These are phyloP conservation scores for Lepidonotus clava DNA, from an alignment of 2,888 invertebrate species.

Conservation along the genomic window DNA sequence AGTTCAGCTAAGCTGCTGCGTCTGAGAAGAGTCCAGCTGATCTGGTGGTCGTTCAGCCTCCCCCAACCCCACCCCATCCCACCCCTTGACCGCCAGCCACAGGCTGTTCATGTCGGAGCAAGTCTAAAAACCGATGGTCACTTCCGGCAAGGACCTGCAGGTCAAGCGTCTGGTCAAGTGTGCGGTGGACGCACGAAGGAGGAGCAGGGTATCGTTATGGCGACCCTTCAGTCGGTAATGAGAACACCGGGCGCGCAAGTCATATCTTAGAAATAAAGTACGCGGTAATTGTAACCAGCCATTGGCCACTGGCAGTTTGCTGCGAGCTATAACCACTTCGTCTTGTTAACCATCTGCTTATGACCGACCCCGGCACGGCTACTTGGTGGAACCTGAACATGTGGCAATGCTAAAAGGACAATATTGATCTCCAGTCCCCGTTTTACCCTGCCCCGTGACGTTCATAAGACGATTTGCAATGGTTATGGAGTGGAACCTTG, in stretches of 20 bases:
- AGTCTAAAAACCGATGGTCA: not conserved
- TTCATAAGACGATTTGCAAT: constrained; percentile 47
- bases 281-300: too few species aligned
- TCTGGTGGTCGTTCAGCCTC: too few species aligned
- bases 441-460: not conserved
- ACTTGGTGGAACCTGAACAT: too few species aligned
- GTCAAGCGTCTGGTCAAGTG: constrained; percentile 1
- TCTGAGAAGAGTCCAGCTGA: too few species aligned
- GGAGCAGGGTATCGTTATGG: not conserved
- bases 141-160: not conserved
- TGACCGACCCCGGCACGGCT: too few species aligned
- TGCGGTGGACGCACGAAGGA: too few species aligned
- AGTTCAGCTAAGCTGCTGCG: not conserved
- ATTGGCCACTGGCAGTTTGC: too few species aligned
- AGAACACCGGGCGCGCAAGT: not conserved
- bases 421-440: not conserved
- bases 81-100: not conserved
- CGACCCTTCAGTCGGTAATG: not conserved
- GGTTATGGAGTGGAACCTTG: constrained; percentile 31
- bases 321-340: too few species aligned
- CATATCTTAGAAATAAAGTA: too few species aligned
- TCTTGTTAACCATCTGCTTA: too few species aligned
- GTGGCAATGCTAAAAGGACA: constrained; percentile 28
- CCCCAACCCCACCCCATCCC: too few species aligned
- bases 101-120: not conserved